phyloP scores from a whole-genome alignment of 2,113 vertebrate species.

The Eretmochelys imbricata region DNA sequence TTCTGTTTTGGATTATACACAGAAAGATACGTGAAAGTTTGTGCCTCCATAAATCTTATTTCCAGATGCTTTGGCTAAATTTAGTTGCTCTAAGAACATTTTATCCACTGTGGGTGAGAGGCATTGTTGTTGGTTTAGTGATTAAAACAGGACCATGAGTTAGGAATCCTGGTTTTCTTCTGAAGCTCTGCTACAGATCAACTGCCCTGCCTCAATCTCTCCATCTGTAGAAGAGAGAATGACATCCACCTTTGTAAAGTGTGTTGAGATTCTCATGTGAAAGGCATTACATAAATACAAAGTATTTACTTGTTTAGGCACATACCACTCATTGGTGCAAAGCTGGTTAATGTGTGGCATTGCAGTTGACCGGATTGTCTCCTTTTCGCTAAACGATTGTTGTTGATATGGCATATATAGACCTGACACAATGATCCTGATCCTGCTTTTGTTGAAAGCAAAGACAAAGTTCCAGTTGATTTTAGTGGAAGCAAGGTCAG shows the following conservation, averaged over 20 bases:
- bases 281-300: fast-evolving
- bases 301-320: background rate
- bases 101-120: background rate
- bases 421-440: background rate
- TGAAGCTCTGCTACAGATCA: background rate
- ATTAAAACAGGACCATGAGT: background rate
- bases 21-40: fast-evolving
- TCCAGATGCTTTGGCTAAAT: fast-evolving
- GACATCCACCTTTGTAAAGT: fast-evolving
- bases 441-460: background rate
- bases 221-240: background rate
- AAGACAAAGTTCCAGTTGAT: background rate
- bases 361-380: background rate
- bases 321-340: fast-evolving
- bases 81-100: background rate
- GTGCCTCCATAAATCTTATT: fast-evolving
- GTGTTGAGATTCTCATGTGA: fast-evolving
- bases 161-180: background rate
- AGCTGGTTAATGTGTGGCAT: fast-evolving
- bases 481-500: fast-evolving
- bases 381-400: background rate
- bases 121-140: background rate
- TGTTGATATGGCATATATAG: background rate
- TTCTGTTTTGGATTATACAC: background rate
- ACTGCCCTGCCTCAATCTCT: background rate